Percentiles rank a stretch among this genome's conserved stretches.
Evolutionary conservation across 1,140 invertebrate species (phyloP).

Genomic region (Hypsibius dujardini): DNA sequence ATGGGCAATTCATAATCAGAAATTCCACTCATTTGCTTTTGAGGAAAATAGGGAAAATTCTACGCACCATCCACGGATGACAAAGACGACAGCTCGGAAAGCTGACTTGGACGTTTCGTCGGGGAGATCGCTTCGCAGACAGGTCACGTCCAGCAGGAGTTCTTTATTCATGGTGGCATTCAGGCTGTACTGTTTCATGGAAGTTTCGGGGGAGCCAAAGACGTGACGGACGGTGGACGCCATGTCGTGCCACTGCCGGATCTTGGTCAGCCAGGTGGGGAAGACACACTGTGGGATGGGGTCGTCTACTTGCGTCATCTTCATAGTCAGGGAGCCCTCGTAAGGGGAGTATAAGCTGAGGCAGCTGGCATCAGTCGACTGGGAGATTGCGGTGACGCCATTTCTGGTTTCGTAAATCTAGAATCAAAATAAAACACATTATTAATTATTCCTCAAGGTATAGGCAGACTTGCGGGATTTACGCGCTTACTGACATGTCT

Average conservation of each 20-base stretch:
- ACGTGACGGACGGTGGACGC: not conserved
- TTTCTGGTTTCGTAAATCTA: slow-evolving; percentile 6
- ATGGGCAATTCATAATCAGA: not conserved
- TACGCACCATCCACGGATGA: not conserved
- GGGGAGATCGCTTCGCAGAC: not conserved
- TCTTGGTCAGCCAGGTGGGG: slow-evolving; percentile 7
- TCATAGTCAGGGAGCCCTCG: not conserved
- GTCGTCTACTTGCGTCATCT: not conserved
- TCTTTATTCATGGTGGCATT: not conserved
- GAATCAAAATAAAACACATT: slow-evolving; percentile 8
- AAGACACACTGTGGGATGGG: not conserved
- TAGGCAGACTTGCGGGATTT: not conserved
- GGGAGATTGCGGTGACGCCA: not conserved
- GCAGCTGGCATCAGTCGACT: slow-evolving; percentile 15
- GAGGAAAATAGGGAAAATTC: not conserved
- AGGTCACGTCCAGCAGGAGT: not conserved
- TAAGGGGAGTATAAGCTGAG: not conserved
- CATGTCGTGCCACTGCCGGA: not conserved
- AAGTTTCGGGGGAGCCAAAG: not conserved
- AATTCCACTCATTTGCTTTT: not conserved
- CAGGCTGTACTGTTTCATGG: not conserved
- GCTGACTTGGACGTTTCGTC: not conserved
- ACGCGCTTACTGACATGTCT: too few species aligned
- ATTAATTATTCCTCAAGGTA: not conserved
- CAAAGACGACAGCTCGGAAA: not conserved